These are phyloP conservation scores for Montipora sp. DNA, from an alignment of 64 coral and sea anemone species.

Conservation along the genomic window DNA sequence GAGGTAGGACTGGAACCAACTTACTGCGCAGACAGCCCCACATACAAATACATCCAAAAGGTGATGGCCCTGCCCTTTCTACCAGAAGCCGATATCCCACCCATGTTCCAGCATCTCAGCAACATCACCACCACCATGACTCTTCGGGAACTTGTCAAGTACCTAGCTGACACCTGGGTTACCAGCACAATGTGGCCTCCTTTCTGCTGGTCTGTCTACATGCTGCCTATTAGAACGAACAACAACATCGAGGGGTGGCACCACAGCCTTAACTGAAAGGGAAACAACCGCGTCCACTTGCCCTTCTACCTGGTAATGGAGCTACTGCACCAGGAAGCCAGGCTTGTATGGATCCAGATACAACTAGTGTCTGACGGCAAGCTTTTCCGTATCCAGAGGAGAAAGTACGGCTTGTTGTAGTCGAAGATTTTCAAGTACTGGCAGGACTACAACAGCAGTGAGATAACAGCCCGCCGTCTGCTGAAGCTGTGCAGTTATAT, in stretches of 20 bases:
- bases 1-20: conserved; percentile 24
- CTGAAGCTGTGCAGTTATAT: too few species aligned
- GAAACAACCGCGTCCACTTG: conserved; percentile 1
- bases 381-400: too few species aligned
- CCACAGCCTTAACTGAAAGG: conserved; percentile 38
- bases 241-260: conserved; percentile 70
- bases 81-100: not conserved
- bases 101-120: not conserved
- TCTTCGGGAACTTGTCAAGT: not conserved
- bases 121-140: not conserved
- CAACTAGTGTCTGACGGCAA: too few species aligned
- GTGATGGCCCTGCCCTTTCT: conserved; percentile 42
- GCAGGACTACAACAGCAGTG: too few species aligned
- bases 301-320: conserved; percentile 34
- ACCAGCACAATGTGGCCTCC: conserved; percentile 34
- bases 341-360: too few species aligned
- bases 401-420: too few species aligned
- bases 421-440: too few species aligned
- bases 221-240: not conserved
- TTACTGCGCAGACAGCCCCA: not conserved
- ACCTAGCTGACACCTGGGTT: conserved; percentile 25
- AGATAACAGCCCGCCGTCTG: too few species aligned
- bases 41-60: conserved; percentile 30
- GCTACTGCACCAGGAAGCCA: too few species aligned
- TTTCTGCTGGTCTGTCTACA: conserved; percentile 35